A percentile compares a stretch with the other conserved stretches of the same genome.
These are phyloP conservation scores for Psephotus haematonotus DNA, from an alignment of 2,113 vertebrate species.

Conservation along the genomic window DNA sequence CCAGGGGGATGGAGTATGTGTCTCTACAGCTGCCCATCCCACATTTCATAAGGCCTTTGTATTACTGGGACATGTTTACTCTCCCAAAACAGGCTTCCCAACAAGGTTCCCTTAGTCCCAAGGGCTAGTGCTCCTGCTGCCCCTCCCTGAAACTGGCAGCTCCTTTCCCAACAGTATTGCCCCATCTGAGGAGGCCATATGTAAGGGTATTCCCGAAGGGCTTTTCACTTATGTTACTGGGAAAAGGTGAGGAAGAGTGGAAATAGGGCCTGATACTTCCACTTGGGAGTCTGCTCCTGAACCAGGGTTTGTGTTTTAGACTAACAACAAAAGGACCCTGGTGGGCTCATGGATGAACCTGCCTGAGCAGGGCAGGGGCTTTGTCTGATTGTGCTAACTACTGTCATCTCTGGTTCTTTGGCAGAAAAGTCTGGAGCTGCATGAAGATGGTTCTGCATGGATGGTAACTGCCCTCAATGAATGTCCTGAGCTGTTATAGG, in stretches of 20 bases:
- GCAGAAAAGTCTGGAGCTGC: not conserved
- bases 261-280: not conserved
- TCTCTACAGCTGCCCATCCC: not conserved
- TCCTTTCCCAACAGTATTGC: constrained; percentile 7
- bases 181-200: not conserved
- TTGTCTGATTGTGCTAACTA: not conserved
- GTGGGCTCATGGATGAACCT: not conserved
- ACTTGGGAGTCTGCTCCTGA: not conserved
- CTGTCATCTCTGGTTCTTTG: not conserved
- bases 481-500: not conserved
- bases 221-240: not conserved
- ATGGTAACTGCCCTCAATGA: not conserved
- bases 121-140: not conserved
- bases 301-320: not conserved
- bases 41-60: constrained; percentile 34
- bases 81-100: not conserved
- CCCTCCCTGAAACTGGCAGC: constrained; percentile 15
- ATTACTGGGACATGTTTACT: not conserved
- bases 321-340: not conserved
- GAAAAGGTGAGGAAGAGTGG: not conserved
- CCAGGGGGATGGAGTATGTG: not conserved
- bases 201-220: not conserved
- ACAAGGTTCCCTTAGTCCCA: not conserved
- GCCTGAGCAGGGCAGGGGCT: not conserved
- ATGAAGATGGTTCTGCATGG: not conserved